Evolutionary conservation across 2,888 invertebrate genomes (phyloP), one percentile per base, ranked within the genome.

Genomic region (Abrostola tripartita): DNA sequence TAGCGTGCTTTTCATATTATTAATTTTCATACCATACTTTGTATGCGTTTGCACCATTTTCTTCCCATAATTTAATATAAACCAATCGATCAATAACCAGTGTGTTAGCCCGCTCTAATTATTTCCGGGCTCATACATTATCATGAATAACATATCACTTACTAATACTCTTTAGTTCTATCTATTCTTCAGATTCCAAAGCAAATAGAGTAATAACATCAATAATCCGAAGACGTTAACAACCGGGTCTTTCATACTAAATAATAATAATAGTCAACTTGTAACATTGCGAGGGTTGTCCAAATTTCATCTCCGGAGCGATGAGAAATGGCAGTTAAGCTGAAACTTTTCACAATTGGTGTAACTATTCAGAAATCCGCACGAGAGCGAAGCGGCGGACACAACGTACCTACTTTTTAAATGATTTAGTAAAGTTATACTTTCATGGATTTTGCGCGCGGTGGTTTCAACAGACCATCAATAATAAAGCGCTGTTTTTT

Each of bases 291-390:
- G 66, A 68, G 77, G 75, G 79, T 79, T 73, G 76, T 79, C 75
- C 76, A 74, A 81, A 83, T 81, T 81, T 81, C 79, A 84, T 81
- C 77, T 81, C 78, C 71, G 74, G 68, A 71, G 77, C 76, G 63
- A 83, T 83, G 84, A 83, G 77, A 71, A 81, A 83, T 81, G 78
- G 75, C 76, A 74, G 75, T 81, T 81, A 71, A 69, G 68, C 67
- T 58, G 61, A 72, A 82, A 85, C 74, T 84, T 84, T 84, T 76
- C 75, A 78, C 78, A 77, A 83, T 81, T 81, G 74, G 76, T 74
- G 59, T 78, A 77, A 76, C 77, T 82, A 81, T 77, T 79, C 67
- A 72, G 75, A 72, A 76, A 78, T 68, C 75, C 73, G 60, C 50
- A 52, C 40, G 69, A 41, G 65, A 70, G 63, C 69, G 64, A 50